Conservation (phyloP, 2,113 vertebrate genomes). For the Lepisosteus osseus region DNA sequence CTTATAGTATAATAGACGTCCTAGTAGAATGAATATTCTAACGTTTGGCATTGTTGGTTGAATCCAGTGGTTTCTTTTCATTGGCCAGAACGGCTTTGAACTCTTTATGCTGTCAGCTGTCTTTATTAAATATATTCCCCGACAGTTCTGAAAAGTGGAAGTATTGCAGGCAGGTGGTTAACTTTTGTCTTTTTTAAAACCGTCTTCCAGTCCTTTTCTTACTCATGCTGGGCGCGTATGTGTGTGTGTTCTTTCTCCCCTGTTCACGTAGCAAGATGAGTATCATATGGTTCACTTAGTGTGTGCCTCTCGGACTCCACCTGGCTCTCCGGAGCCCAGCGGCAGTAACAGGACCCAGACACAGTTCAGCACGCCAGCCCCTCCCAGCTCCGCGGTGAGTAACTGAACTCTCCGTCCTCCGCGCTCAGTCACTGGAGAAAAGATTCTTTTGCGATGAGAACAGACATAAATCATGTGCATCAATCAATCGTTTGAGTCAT, state of each 20-base stretch:
- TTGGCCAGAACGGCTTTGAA: conserved; percentile 6
- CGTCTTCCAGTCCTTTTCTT: no score
- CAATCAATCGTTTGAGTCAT: no score
- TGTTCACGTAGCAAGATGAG: conserved; percentile 61
- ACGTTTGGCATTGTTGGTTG: no score
- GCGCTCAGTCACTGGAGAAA: no score
- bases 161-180: no score
- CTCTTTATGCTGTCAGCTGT: no score
- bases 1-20: no score
- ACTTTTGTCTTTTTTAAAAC: no score
- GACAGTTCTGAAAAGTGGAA: no score
- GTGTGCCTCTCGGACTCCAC: conserved; percentile 59
- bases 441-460: no score
- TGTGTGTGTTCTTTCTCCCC: conserved; percentile 21
- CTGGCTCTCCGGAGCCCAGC: conserved; percentile 56
- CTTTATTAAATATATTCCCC: no score
- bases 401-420: neutral
- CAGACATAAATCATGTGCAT: no score
- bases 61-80: conserved; percentile 17
- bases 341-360: conserved; percentile 32
- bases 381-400: conserved; percentile 43
- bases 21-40: neutral
- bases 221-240: neutral
- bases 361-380: conserved; percentile 40
- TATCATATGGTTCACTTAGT: conserved; percentile 74